Evolutionary conservation across 2,113 vertebrate genomes (phyloP), one percentile per base, ranked within the genome.

Genomic region (Phalacrocorax brasilianus): DNA sequence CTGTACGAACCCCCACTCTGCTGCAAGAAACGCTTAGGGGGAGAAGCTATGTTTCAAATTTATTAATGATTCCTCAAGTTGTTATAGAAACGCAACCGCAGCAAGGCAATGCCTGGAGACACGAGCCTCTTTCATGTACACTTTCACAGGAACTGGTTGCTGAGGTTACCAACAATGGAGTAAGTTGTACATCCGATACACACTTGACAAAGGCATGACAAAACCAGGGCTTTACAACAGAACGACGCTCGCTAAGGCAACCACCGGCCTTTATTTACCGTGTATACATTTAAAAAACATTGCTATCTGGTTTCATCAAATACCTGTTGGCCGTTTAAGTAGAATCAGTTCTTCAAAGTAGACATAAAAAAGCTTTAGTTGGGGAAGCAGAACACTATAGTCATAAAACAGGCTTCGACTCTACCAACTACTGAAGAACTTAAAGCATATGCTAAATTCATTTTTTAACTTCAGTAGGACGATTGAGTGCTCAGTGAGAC

Each of bases 1-100:
- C 42, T 12, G 38, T 23, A 42, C 15, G 3, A 91, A 40, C 56
- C n/a, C 52, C 38, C 32, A 35, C 40, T 56, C 76, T 67, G 72
- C 84, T 76, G 58, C 44, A 68, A 75, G 84, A 59, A 90, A 47
- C 7, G 56, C 85, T 91, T 35, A 32, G 65, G 23, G 85, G 76
- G 72, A 59, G 68, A 93, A 96, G 50, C 50, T 71, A n/a, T 5
- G 19, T 93, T 78, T 96, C 73, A 63, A 75, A 89, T 93, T 88
- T 91, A 86, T 92, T 96, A 96, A 92, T 50, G 89, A 78, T 78
- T 75, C 50, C 72, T 72, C 80, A 78, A 96, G 96, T 93, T 93
- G 91, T 89, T 95, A 90, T 35, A 95, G 94, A 93, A 93, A 97
- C 42, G 0, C 68, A 86, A 67, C 3, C 14, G 65, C 86, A 75